These are phyloP conservation scores for Origma solitaria DNA, from an alignment of 2,113 vertebrate genomes.

Conservation along the genomic window DNA sequence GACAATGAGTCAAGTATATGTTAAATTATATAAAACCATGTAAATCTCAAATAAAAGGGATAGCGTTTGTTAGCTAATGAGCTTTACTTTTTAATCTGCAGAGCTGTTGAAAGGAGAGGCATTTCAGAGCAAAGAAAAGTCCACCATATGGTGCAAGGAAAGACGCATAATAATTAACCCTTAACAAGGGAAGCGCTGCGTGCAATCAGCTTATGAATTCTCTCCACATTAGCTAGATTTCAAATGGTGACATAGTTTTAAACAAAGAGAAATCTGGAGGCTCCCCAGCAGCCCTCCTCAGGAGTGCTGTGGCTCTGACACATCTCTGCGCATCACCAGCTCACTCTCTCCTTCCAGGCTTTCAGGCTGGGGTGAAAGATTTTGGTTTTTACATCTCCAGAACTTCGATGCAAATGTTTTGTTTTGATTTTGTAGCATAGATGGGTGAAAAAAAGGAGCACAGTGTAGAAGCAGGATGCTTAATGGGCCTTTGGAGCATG, in stretches of 20 bases:
- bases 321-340: neutral
- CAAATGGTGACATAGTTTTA: neutral
- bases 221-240: constrained; percentile 9
- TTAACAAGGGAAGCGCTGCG: constrained; percentile 13
- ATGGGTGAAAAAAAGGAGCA: neutral
- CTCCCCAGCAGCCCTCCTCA: neutral
- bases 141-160: constrained; percentile 29
- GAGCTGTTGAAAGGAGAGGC: constrained; percentile 14
- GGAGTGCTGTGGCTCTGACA: neutral
- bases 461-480: neutral
- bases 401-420: neutral
- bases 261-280: constrained; percentile 15
- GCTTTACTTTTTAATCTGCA: constrained; percentile 21
- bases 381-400: neutral
- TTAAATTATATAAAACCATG: neutral
- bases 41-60: neutral
- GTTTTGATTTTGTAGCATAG: neutral
- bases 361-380: neutral
- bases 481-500: neutral
- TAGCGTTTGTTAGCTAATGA: neutral
- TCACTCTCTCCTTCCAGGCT: neutral
- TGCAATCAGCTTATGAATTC: neutral
- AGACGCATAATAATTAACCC: constrained; percentile 20
- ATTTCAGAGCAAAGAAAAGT: constrained; percentile 29
- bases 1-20: neutral